phyloP scores from a whole-genome alignment of 2,113 vertebrate species.

The Sigmodon hispidus region DNA sequence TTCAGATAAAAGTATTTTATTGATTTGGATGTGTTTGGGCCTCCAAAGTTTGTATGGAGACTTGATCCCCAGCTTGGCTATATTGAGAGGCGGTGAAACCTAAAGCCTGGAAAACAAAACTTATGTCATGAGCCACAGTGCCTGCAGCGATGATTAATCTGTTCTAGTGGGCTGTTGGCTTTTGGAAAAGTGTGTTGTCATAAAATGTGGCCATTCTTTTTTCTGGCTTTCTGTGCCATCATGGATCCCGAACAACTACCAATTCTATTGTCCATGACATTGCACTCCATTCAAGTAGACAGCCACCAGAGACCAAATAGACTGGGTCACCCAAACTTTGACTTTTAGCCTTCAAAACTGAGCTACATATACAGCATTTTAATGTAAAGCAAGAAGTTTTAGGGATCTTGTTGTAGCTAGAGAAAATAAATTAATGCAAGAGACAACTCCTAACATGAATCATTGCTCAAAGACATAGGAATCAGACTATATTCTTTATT shows the following conservation, averaged over 20 bases:
- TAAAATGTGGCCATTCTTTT: fast-evolving
- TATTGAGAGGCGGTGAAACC: background rate
- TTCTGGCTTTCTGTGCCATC: background rate
- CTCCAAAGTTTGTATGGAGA: background rate
- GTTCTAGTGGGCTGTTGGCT: background rate
- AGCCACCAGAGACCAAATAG: background rate
- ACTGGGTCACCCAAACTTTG: background rate
- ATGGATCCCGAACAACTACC: background rate
- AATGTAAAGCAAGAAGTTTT: background rate
- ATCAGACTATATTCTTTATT: background rate
- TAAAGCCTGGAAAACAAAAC: too few species aligned
- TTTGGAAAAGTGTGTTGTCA: background rate
- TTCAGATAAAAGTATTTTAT: background rate
- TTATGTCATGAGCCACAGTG: too few species aligned
- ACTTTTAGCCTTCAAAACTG: background rate
- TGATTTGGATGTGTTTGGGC: background rate
- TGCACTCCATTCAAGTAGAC: too few species aligned
- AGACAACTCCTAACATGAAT: too few species aligned
- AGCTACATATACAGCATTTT: background rate
- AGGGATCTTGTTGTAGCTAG: background rate
- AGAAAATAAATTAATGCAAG: background rate
- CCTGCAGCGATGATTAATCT: background rate
- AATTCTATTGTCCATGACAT: background rate
- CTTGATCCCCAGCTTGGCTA: too few species aligned
- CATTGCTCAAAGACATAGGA: background rate